Percentiles rank a stretch among this genome's conserved stretches.
Evolutionary conservation across 2,113 vertebrate genomes (phyloP).

Genomic region (Podocnemis expansa): DNA sequence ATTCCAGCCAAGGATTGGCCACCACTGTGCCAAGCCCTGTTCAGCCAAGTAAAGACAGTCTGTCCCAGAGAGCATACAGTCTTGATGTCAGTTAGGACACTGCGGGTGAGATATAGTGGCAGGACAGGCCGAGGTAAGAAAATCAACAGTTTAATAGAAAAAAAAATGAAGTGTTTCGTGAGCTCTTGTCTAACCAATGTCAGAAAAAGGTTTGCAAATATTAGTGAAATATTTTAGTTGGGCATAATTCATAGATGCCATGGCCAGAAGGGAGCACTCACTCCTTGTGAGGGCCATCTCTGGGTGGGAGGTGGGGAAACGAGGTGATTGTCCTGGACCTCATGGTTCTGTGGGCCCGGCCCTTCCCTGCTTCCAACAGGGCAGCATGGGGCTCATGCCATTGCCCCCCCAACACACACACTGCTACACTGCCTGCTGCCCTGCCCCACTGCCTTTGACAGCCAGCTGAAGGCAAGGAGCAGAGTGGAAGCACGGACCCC

Average conservation of each 20-base stretch:
- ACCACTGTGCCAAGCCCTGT: neutral
- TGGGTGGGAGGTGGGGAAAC: no score
- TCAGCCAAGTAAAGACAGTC: neutral
- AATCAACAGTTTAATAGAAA: neutral
- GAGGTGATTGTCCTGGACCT: no score
- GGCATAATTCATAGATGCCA: neutral
- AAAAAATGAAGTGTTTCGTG: neutral
- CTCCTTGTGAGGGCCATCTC: no score
- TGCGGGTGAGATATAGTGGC: accelerated
- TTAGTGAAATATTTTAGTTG: neutral
- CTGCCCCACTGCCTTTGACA: no score
- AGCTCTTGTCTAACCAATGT: neutral
- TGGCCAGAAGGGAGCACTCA: no score
- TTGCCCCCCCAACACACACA: no score
- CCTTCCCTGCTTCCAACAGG: no score
- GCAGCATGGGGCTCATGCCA: no score
- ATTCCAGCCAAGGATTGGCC: neutral
- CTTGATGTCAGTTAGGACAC: neutral
- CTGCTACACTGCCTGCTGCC: no score
- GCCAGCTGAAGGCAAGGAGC: no score
- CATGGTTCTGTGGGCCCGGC: no score
- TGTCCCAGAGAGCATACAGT: neutral
- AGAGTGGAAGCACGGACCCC: no score
- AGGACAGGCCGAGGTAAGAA: neutral
- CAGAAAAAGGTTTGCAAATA: accelerated